Evolutionary conservation across 2,888 invertebrate genomes (phyloP).

Genomic region (Cartodere bifasciata): DNA sequence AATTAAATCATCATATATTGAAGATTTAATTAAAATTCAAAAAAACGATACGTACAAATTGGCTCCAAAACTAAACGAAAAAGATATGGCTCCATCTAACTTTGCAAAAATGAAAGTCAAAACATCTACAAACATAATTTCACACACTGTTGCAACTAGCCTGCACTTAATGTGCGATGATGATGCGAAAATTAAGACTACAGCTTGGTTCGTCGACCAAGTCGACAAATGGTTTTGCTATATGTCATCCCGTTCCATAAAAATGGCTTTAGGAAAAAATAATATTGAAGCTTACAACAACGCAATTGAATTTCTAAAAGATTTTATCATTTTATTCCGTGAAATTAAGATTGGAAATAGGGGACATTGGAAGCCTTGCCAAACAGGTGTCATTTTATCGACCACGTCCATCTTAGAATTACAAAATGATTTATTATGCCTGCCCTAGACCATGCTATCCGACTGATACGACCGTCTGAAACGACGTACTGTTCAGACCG

Average conservation of each 20-base stretch:
- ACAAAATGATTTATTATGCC: too few species aligned
- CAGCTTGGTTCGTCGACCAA: slow-evolving; percentile 18
- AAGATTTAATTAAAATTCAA: slow-evolving; percentile 11
- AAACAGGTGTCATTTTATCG: too few species aligned
- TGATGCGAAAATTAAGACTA: slow-evolving; percentile 14
- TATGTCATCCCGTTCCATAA: slow-evolving; percentile 17
- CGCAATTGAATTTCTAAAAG: slow-evolving; percentile 12
- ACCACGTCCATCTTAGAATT: too few species aligned
- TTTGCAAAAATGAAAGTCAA: slow-evolving; percentile 18
- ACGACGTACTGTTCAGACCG: too few species aligned
- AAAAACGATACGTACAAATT: slow-evolving; percentile 12
- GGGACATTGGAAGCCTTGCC: slow-evolving; percentile 16
- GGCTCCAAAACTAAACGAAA: slow-evolving; percentile 16
- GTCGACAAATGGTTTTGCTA: slow-evolving; percentile 17
- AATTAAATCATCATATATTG: slow-evolving; percentile 13
- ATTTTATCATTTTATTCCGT: slow-evolving; percentile 12
- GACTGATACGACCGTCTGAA: too few species aligned
- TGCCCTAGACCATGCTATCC: too few species aligned
- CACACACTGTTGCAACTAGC: slow-evolving; percentile 13
- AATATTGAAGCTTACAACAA: slow-evolving; percentile 11
- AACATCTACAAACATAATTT: slow-evolving; percentile 16
- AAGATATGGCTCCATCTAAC: slow-evolving; percentile 15
- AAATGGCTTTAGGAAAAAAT: slow-evolving; percentile 14
- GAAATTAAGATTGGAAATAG: slow-evolving; percentile 10
- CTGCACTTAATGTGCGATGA: slow-evolving; percentile 11